Evolutionary conservation across 2,113 vertebrate species (phyloP), one percentile per base, ranked within the genome.

Genomic region (Podarcis raffonei): DNA sequence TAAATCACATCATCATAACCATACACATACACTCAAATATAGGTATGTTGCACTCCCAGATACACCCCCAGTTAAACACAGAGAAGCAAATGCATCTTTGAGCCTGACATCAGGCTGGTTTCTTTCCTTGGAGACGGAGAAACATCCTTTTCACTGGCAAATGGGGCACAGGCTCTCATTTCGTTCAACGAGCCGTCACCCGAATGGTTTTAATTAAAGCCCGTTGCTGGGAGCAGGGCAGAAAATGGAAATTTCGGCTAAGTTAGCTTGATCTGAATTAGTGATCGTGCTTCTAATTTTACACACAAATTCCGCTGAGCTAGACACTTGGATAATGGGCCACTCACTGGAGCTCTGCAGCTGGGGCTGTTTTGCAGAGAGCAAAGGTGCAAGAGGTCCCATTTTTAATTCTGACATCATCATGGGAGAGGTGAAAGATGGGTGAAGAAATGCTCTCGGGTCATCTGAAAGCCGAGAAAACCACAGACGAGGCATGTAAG

Each of bases 161-260:
- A 68, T 7, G 30, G 3, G 35, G 30, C 1, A 3, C 30, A 42
- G 86, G 37, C 15, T 42, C 82, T 25, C 35, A 12, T 82, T 91
- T 48, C 25, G 66, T 78, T 53, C 72, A 37, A 66, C 8, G 39
- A 37, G 15, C 35, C 76, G 59, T 69, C 81, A 78, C 32, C 72
- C 74, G 84, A 77, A 77, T 68, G 86, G 69, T 77, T 84, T 89
- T 83, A 78, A 84, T 89, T 89, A 84, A 89, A 66, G 23, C 72
- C 74, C 13, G 3, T 69, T 53, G 81, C 81, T 83, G 30, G 77
- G 62, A 75, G 59, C 39, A 68, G 39, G 8, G 72, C 23, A 53
- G 71, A 83, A 83, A 83, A 68, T 77, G 81, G 81, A 88, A 69
- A 68, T 83, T 75, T 88, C 59, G 62, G 57, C 87, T 66, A 75